Conservation (phyloP, 2,888 invertebrate genomes). For the Choristoneura rosaceana region DNA sequence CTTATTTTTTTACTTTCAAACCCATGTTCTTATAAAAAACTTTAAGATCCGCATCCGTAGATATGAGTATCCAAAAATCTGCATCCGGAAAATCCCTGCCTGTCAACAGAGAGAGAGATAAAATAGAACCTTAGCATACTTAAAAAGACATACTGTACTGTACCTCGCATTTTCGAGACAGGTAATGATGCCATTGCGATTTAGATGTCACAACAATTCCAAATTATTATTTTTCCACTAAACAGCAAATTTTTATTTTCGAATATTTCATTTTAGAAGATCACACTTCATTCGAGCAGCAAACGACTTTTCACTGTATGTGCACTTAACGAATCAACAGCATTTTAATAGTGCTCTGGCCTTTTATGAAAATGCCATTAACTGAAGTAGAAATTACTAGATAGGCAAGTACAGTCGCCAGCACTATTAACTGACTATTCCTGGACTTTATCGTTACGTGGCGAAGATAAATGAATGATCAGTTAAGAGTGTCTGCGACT, state of each 20-base stretch:
- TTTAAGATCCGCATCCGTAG: too few species aligned
- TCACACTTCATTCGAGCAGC: not conserved
- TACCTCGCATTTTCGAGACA: not conserved
- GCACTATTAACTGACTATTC: too few species aligned
- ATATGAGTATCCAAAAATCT: too few species aligned
- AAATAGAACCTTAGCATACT: too few species aligned
- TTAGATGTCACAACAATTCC: not conserved
- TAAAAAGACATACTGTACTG: too few species aligned
- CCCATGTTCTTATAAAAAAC: too few species aligned
- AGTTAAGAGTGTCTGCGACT: not conserved
- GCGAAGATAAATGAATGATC: not conserved
- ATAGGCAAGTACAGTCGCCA: not conserved
- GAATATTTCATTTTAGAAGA: not conserved
- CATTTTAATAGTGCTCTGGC: not conserved
- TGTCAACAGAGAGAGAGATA: too few species aligned
- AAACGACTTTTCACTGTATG: not conserved
- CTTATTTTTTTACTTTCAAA: too few species aligned
- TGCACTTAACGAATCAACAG: not conserved
- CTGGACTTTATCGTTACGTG: not conserved
- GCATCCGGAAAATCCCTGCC: too few species aligned
- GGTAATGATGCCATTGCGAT: not conserved
- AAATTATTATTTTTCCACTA: not conserved
- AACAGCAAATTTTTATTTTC: not conserved
- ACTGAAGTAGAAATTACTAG: not conserved
- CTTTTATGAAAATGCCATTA: not conserved